phyloP scores from a whole-genome alignment of 2,797 vertebrate genomes.

The Delichon dasypus region DNA sequence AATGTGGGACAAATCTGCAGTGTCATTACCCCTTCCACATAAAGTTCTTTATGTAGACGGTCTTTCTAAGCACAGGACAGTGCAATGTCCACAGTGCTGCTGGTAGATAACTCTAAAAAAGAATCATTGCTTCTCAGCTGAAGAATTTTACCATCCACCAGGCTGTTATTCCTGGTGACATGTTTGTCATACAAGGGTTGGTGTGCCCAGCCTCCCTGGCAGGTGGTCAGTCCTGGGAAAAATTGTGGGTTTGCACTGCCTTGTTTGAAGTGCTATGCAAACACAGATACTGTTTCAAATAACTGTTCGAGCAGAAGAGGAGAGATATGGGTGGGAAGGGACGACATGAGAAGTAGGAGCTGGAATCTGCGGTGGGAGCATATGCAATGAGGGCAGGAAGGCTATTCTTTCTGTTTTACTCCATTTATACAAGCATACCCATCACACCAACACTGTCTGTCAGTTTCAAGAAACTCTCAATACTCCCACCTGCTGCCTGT shows the following conservation, averaged over 20 bases:
- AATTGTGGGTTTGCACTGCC: background rate
- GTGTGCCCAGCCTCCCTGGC: background rate
- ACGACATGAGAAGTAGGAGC: background rate
- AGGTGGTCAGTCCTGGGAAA: background rate
- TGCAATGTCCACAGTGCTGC: accelerated
- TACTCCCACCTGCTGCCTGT: background rate
- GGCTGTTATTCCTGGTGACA: accelerated
- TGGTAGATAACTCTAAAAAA: background rate
- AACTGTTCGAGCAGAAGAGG: background rate
- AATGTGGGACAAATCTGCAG: background rate
- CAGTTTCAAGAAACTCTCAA: background rate
- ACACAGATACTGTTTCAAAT: accelerated
- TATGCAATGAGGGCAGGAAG: background rate
- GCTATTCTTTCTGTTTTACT: background rate
- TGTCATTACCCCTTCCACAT: background rate
- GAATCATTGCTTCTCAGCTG: background rate
- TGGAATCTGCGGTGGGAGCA: background rate
- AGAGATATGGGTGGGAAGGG: background rate
- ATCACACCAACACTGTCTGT: background rate
- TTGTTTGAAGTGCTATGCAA: background rate
- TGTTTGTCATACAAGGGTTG: background rate
- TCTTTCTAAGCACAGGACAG: background rate
- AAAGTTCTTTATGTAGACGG: background rate
- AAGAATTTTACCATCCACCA: background rate
- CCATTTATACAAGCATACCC: background rate